A percentile compares a stretch with the other conserved stretches of the same genome.
Conservation (phyloP, 2,888 invertebrate species). For the Deilephila porcellus region DNA sequence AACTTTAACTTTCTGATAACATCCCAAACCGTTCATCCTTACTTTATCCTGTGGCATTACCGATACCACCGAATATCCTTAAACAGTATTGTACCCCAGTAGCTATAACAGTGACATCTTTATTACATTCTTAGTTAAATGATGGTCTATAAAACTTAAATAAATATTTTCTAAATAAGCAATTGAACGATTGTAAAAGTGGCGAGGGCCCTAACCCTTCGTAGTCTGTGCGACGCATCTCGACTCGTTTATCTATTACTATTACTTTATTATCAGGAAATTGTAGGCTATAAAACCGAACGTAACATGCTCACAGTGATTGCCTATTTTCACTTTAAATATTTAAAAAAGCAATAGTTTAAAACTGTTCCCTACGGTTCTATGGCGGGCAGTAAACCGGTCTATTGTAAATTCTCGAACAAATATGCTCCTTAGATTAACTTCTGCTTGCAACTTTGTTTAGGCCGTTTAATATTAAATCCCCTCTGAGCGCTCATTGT, state of each 20-base stretch:
- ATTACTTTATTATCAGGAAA: conserved; percentile 27
- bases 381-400: conserved; percentile 19
- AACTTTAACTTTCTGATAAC: not conserved
- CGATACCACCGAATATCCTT: not conserved
- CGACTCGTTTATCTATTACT: conserved; percentile 19
- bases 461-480: conserved; percentile 3
- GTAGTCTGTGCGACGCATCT: not conserved
- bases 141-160: conserved; percentile 3
- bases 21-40: not conserved
- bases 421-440: conserved; percentile 21
- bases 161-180: conserved; percentile 12
- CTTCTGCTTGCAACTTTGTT: conserved; percentile 24
- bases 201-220: not conserved
- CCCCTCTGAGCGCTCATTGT: not conserved
- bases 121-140: not conserved
- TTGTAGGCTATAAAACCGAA: conserved; percentile 21
- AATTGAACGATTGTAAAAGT: conserved; percentile 1
- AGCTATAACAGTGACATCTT: not conserved
- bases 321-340: conserved; percentile 26
- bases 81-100: not conserved
- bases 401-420: conserved; percentile 19
- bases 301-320: conserved; percentile 25
- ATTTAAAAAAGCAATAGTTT: conserved; percentile 17
- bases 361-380: not conserved
- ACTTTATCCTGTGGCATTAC: not conserved